Evolutionary conservation across 1,140 invertebrate species (phyloP), one percentile per base, ranked within the genome.

Genomic region (Brachionus paranguensis): DNA sequence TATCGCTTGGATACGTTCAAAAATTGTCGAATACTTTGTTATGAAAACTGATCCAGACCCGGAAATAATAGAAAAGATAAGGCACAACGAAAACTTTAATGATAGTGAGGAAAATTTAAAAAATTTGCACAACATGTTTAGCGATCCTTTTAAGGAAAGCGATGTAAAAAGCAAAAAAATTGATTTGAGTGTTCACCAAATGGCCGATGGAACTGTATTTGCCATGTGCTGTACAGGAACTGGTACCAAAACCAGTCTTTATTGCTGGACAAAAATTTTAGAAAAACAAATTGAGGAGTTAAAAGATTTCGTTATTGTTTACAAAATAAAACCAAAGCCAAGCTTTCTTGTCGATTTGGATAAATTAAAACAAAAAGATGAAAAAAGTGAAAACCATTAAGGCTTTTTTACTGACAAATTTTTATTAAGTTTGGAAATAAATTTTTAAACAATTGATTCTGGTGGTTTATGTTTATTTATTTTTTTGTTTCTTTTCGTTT

Each of bases 191-290:
- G 92, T 97, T 4, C 96, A 99, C 88, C 94, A 98, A 89, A 95
- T 98, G 90, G 92, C 94, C 43, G 95, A 98, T 89, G 94, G 95
- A n/a, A 94, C 93, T 0, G 93, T 97, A 86, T 92, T 95, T 85
- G 93, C 93, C 7, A 90, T 96, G 84, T 95, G 94, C 89, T 94
- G 94, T 17, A 96, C 95, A 84, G 95, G 96, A 84, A 94, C 94
- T 41, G 43, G 65, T 65, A 85, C 84, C 24, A 87, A 87, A 90
- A 94, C 97, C 89, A 96, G 95, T 0, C 88, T 98, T 1, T 88
- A 96, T 20, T 95, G 94, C 0, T 97, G 95, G 96, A 70, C 53
- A 0, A 84, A 70, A 84, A 78, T 41, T 85, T 85, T n/a, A 95
- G 94, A 76, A 29, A 76, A 76, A 11, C 17, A 50, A 27, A 76